These are phyloP conservation scores for Tinamus guttatus DNA, from an alignment of 2,113 vertebrate species.

Conservation along the genomic window DNA sequence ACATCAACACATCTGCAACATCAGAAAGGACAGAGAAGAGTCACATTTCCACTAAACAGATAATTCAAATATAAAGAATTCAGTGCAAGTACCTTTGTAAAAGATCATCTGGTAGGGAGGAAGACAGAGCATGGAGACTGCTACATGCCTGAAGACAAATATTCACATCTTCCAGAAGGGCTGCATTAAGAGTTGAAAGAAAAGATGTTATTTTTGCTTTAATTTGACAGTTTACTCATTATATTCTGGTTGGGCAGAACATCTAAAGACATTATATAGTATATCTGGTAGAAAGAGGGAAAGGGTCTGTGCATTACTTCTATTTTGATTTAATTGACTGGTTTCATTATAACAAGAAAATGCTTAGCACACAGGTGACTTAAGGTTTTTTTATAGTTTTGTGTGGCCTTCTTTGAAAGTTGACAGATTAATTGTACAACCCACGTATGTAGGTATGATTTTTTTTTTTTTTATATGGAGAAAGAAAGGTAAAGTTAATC, in stretches of 20 bases:
- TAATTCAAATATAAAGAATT: background rate
- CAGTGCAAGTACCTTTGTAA: constrained; percentile 86
- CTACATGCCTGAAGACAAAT: constrained; percentile 93
- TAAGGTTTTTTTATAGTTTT: background rate
- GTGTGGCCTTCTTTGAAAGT: background rate
- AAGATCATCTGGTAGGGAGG: constrained; percentile 90
- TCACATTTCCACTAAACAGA: background rate
- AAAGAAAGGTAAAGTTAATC: background rate
- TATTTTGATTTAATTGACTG: background rate
- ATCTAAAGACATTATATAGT: background rate
- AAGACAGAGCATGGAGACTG: constrained; percentile 90
- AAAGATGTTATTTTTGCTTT: background rate
- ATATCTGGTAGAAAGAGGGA: background rate
- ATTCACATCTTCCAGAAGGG: constrained; percentile 89
- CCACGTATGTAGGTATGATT: background rate
- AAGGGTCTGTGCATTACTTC: background rate
- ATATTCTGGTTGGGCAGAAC: background rate
- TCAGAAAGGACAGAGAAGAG: background rate
- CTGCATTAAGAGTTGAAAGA: constrained; percentile 67
- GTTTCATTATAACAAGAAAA: background rate
- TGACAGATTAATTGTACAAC: background rate
- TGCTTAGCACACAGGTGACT: background rate
- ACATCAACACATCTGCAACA: constrained; percentile 91
- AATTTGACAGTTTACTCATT: background rate
- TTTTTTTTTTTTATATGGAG: background rate